phyloP scores from a whole-genome alignment of 1,140 invertebrate genomes.

The Ceratosolen solmsi region DNA sequence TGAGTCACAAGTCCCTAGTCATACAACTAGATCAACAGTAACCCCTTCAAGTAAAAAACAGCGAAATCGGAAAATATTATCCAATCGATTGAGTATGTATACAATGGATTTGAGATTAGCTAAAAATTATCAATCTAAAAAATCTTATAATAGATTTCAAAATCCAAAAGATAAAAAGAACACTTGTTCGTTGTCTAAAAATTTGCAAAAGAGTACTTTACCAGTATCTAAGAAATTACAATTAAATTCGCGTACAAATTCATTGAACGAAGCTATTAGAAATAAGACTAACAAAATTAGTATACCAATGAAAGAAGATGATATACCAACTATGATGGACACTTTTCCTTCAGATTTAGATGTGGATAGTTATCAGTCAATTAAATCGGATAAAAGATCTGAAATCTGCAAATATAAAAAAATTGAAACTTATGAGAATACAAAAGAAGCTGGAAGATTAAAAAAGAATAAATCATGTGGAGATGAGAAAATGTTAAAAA shows the following conservation, averaged over 20 bases:
- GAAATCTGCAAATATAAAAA: slow-evolving; percentile 16
- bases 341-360: slow-evolving; percentile 64
- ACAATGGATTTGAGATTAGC: slow-evolving; percentile 56
- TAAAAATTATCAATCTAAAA: slow-evolving; percentile 59
- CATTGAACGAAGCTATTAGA: slow-evolving; percentile 48
- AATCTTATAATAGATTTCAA: slow-evolving; percentile 41
- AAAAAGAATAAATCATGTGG: slow-evolving; percentile 6
- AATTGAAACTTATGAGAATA: slow-evolving; percentile 32
- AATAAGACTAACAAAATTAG: slow-evolving; percentile 54
- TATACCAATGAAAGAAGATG: slow-evolving; percentile 65
- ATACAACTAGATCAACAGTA: slow-evolving; percentile 57
- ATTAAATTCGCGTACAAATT: slow-evolving; percentile 39
- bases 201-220: slow-evolving; percentile 34
- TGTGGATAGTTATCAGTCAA: slow-evolving; percentile 56
- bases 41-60: slow-evolving; percentile 56
- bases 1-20: slow-evolving; percentile 60
- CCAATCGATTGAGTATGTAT: slow-evolving; percentile 64
- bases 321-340: slow-evolving; percentile 70
- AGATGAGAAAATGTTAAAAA: slow-evolving; percentile 31
- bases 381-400: slow-evolving; percentile 20
- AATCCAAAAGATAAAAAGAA: slow-evolving; percentile 34
- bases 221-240: slow-evolving; percentile 38
- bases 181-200: slow-evolving; percentile 40
- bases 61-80: slow-evolving; percentile 52
- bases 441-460: slow-evolving; percentile 37